A percentile compares a stretch with the other conserved stretches of the same genome.
Evolutionary conservation across 2,888 invertebrate genomes (phyloP).

Genomic region (Lepeophtheirus nordmannii): DNA sequence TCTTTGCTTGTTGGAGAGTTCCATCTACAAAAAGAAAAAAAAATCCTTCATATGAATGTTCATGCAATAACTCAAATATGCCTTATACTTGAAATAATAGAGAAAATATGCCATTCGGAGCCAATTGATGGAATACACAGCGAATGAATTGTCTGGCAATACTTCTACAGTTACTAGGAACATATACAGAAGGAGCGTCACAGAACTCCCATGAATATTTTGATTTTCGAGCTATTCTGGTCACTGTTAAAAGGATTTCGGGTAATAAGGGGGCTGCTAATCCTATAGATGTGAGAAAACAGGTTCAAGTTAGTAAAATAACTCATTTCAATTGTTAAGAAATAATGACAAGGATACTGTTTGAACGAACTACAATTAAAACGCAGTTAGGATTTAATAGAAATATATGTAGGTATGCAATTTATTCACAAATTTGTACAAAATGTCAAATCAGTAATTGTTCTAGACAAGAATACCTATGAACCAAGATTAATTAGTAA

Average conservation of each 20-base stretch:
- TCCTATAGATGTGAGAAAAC: neutral
- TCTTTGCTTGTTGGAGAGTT: conserved; percentile 18
- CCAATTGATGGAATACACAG: conserved; percentile 86
- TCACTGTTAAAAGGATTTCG: conserved; percentile 70
- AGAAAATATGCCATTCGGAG: conserved; percentile 88
- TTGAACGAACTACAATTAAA: too few species aligned
- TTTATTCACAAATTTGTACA: too few species aligned
- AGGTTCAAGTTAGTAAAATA: too few species aligned
- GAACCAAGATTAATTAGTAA: too few species aligned
- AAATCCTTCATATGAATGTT: neutral
- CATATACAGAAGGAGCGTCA: conserved; percentile 58
- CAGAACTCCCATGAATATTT: conserved; percentile 69
- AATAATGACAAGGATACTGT: too few species aligned
- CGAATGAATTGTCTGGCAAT: conserved; percentile 88
- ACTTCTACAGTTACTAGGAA: conserved; percentile 85
- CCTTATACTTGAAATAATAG: conserved; percentile 77
- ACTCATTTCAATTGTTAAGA: too few species aligned
- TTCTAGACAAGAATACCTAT: too few species aligned
- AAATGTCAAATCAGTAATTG: too few species aligned
- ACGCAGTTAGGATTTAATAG: too few species aligned
- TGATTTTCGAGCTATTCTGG: conserved; percentile 52
- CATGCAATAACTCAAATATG: too few species aligned
- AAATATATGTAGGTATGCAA: too few species aligned
- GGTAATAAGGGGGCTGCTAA: conserved; percentile 85
- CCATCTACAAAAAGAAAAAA: conserved; percentile 18